Evolutionary conservation across 1,140 invertebrate genomes (phyloP).

Genomic region (Bombus superbus): DNA sequence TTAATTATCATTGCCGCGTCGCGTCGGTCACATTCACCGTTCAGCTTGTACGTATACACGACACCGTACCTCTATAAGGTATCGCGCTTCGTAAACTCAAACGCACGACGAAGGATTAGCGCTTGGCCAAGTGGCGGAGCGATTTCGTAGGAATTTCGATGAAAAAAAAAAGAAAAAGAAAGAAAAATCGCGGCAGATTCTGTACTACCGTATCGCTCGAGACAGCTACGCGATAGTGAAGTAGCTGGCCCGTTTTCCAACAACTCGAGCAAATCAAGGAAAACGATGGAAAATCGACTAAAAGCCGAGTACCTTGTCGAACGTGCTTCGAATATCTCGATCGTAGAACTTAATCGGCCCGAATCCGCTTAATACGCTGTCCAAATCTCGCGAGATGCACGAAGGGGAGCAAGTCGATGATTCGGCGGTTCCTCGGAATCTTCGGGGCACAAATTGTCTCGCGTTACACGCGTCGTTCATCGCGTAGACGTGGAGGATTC

Average conservation of each 20-base stretch:
- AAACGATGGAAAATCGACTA: background rate
- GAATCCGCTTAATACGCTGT: no score
- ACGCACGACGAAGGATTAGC: no score
- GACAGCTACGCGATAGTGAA: no score
- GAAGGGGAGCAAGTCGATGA: conserved; percentile 29
- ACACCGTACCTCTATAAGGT: no score
- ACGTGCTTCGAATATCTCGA: background rate
- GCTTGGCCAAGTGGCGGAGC: no score
- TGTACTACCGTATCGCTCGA: background rate
- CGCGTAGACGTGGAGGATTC: conserved; percentile 45
- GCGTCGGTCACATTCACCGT: conserved; percentile 58
- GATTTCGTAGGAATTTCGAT: no score
- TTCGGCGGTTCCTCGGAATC: conserved; percentile 65
- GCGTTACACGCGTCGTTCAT: conserved; percentile 54
- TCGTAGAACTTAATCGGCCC: background rate
- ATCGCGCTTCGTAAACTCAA: no score
- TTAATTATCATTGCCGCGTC: conserved; percentile 73
- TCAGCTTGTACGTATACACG: conserved; percentile 22
- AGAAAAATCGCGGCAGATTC: background rate
- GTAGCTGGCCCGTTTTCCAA: no score
- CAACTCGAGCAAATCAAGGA: background rate
- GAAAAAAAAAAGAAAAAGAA: no score
- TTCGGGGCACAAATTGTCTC: conserved; percentile 61
- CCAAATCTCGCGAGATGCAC: background rate
- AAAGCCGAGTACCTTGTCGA: background rate